phyloP scores from a whole-genome alignment of 2,797 vertebrate species.

The Lithobates pipiens region DNA sequence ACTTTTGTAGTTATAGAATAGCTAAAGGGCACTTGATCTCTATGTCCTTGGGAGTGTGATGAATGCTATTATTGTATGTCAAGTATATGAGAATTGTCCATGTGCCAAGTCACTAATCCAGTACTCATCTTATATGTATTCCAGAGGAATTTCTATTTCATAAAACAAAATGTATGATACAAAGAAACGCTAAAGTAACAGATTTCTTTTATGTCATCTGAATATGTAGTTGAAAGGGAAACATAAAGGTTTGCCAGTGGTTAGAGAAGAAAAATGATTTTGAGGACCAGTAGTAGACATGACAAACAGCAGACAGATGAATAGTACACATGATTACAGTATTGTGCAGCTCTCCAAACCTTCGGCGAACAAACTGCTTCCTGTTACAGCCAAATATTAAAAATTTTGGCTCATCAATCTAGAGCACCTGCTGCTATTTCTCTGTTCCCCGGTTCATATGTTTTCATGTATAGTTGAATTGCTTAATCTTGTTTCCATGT shows the following conservation, averaged over 20 bases:
- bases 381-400: too few species aligned
- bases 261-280: neutral
- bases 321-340: too few species aligned
- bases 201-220: too few species aligned
- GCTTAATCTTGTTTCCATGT: too few species aligned
- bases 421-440: too few species aligned
- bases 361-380: too few species aligned
- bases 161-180: neutral
- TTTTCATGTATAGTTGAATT: too few species aligned
- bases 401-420: too few species aligned
- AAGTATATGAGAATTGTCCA: neutral
- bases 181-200: neutral
- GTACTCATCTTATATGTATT: neutral
- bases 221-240: neutral
- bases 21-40: slow-evolving; percentile 27
- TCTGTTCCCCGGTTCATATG: too few species aligned
- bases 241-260: neutral
- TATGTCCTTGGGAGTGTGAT: slow-evolving; percentile 19
- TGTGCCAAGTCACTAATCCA: neutral
- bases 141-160: neutral
- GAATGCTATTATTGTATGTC: slow-evolving; percentile 6
- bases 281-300: too few species aligned
- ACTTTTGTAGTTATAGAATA: slow-evolving; percentile 14
- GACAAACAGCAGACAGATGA: too few species aligned
- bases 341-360: too few species aligned